A percentile compares a stretch with the other conserved stretches of the same genome.
Conservation (phyloP, 2,797 vertebrate genomes). For the Astyanax mexicanus region DNA sequence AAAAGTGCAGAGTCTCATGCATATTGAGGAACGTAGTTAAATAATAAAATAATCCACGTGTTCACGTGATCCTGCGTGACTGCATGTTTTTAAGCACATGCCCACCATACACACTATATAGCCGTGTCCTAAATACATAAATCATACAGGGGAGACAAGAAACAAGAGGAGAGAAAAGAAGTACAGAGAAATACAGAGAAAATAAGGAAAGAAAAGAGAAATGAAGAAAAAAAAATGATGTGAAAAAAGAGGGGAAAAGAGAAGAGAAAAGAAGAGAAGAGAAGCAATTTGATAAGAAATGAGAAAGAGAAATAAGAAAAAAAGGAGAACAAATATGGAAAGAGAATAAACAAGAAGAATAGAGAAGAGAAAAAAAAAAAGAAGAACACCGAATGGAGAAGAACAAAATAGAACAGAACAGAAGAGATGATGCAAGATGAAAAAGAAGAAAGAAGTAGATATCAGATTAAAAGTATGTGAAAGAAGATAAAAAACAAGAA, state of each 20-base stretch:
- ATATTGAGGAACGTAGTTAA: slow-evolving; percentile 59
- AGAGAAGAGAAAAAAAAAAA: not conserved
- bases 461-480: too few relatives aligned
- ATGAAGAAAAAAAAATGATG: not conserved
- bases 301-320: not conserved
- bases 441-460: too few relatives aligned
- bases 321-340: not conserved
- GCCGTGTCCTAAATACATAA: not conserved
- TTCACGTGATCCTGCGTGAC: not conserved
- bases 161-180: not conserved
- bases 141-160: not conserved
- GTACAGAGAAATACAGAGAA: not conserved
- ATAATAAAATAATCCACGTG: slow-evolving; percentile 1
- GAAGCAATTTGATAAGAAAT: not conserved
- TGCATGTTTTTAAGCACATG: not conserved
- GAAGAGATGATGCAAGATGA: not conserved
- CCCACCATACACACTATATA: not conserved
- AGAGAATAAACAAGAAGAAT: not conserved
- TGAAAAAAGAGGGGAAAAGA: not conserved
- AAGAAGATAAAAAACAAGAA: not conserved
- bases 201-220: not conserved
- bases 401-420: not conserved
- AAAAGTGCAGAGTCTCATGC: slow-evolving; percentile 74
- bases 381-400: not conserved
- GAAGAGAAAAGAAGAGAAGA: not conserved